phyloP scores from a whole-genome alignment of 2,888 invertebrate species.

The Dicyrtomina minuta region DNA sequence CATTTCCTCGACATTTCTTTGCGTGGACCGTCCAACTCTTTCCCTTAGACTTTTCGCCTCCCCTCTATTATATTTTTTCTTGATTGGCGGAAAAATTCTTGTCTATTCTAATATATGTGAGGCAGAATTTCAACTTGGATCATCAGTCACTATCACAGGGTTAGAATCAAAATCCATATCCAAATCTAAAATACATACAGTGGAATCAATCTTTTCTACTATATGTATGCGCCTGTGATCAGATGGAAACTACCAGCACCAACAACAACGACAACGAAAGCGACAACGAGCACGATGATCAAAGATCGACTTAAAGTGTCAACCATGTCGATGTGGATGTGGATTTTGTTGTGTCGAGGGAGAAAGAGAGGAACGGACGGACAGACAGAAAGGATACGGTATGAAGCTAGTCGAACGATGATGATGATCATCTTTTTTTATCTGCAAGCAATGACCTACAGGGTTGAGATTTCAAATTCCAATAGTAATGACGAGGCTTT shows the following conservation, averaged over 20 bases:
- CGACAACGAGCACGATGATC: slow-evolving; percentile 5
- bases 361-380: not conserved
- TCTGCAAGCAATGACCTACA: slow-evolving; percentile 29
- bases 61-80: slow-evolving; percentile 14
- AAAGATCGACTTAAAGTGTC: slow-evolving; percentile 15
- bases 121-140: slow-evolving; percentile 14
- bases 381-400: slow-evolving; percentile 16
- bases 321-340: no score
- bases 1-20: slow-evolving; percentile 48
- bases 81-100: slow-evolving; percentile 33
- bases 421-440: not conserved
- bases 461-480: slow-evolving; percentile 9
- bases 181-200: no score
- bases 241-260: not conserved
- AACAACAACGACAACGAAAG: not conserved
- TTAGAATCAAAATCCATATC: slow-evolving; percentile 17
- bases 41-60: slow-evolving; percentile 12
- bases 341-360: no score
- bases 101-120: slow-evolving; percentile 2
- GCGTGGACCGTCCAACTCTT: slow-evolving; percentile 43
- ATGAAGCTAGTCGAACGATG: no score
- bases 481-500: slow-evolving; percentile 12
- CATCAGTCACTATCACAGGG: slow-evolving; percentile 32
- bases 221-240: not conserved
- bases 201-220: slow-evolving; percentile 17